phyloP scores from a whole-genome alignment of 2,797 vertebrate genomes.

The Neomorphus geoffroyi region DNA sequence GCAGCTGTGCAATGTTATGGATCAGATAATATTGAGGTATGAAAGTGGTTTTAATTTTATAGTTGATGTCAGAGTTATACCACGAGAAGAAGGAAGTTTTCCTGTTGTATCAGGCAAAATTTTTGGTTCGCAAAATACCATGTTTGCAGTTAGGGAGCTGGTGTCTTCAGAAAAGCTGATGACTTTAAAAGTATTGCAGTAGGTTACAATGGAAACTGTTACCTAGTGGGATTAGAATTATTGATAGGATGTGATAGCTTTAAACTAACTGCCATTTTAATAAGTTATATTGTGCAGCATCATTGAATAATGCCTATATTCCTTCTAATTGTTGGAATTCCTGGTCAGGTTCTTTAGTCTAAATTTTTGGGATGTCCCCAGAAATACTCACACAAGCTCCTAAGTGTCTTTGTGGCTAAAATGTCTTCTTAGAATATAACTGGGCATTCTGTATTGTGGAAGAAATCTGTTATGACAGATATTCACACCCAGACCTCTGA shows the following conservation, averaged over 20 bases:
- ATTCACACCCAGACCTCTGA: background rate
- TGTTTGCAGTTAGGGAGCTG: background rate
- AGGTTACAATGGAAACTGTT: background rate
- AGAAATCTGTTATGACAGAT: background rate
- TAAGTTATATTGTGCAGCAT: background rate
- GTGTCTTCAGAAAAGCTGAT: background rate
- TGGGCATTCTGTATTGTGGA: background rate
- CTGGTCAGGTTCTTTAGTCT: background rate
- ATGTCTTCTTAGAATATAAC: background rate
- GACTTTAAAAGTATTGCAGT: background rate
- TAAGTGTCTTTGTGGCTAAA: background rate
- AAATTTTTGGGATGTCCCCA: background rate
- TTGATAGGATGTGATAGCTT: background rate
- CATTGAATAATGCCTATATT: background rate
- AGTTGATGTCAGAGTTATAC: background rate
- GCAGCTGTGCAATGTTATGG: constrained; percentile 80
- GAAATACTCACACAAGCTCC: background rate
- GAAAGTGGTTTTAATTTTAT: background rate
- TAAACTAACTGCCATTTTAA: background rate
- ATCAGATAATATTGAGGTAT: constrained; percentile 87
- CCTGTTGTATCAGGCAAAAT: background rate
- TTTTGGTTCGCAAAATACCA: background rate
- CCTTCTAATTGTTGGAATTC: background rate
- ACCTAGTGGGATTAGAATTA: background rate
- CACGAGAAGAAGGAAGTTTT: background rate